Base-by-base conservation (phyloP, 2,797 vertebrate genomes). In the Dicrostonyx torquatus region DNA sequence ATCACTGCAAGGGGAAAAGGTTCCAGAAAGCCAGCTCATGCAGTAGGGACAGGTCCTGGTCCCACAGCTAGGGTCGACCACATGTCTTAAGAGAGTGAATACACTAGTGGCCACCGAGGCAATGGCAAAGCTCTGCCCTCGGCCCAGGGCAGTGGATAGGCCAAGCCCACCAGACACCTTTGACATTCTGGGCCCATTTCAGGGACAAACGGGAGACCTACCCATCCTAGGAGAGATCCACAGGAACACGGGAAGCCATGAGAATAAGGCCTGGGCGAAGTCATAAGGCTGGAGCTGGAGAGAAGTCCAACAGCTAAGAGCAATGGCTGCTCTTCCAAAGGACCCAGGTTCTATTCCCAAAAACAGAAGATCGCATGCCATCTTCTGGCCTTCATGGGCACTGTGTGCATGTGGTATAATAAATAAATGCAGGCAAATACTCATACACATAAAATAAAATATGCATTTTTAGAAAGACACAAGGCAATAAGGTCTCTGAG, bases 61-160 rank as follows among this genome's bases (percentile, higher is more conserved):
- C 66, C 66, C 66, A 68, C 7, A 8, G 14, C 34, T 68, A 68
- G 6, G 15, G 34, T 68, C 1, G 4, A 53, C 40, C 68, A 66
- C 78, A 29, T 29, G 37, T 72, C 50, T 37, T 34, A 70, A 70
- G 37, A 17, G 2, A 45, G 5, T 20, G 18, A 70, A 40, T n/a
- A 4, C 24, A 62, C 29, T n/a, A 17, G 29, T 15, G 66, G 40
- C 77, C 68, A 62, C 40, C 50, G 55, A 34, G 26, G 58, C 22
- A 10, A 2, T 6, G 4, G 2, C 14, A 34, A 2, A 87, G 66
- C 66, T 1, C 34, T 9, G 0, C 6, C 4, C 34, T 58, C 22
- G 4, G 24, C 62, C 7, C 5, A 55, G 26, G 31, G 29, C 9
- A 3, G 2, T 29, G 20, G 53, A 53, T 1, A n/a, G 29, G 17